Evolutionary conservation across 2,113 vertebrate genomes (phyloP), one percentile per base, ranked within the genome.

Genomic region (Centropristis striata): DNA sequence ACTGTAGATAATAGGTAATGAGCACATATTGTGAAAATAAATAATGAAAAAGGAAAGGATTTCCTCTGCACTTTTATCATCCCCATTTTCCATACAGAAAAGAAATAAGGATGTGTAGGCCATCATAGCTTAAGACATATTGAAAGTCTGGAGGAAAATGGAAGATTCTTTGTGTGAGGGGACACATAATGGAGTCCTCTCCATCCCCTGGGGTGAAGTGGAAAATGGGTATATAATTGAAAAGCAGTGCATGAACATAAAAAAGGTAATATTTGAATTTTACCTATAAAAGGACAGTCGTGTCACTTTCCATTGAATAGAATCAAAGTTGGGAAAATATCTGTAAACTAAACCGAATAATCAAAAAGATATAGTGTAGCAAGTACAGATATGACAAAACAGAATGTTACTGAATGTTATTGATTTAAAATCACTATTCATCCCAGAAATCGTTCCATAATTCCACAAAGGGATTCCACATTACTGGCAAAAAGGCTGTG

Each of bases 1-100:
- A 32, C 18, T 71, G 80, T 54, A 92, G 92, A 93, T 92, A 94
- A 92, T 90, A 92, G 85, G 90, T 94, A 92, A 94, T 93, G 90
- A 93, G 86, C 78, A 89, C 76, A 85, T 88, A 91, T 90, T 90
- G 90, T 90, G 77, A 59, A 90, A 93, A 92, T 91, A 92, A 90
- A 92, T 90, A 91, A 93, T 88, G 68, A 89, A 91, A 88, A 83
- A 39, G 16, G 59, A 86, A 83, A 81, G 88, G 79, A 87, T 92
- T 93, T 90, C 86, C 83, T 84, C 81, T 50, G 69, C 83, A 84
- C 86, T 93, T 94, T 93, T 92, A 93, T 91, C 89, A 86, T 78
- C 77, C 63, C 78, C 63, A 70, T 86, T 92, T 91, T 83, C 86
- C 59, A 85, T 71, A 83, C 69, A 85, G 74, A 85, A 84, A 70